phyloP scores from a whole-genome alignment of 1,140 invertebrate genomes.

The Macrobrachium rosenbergii region DNA sequence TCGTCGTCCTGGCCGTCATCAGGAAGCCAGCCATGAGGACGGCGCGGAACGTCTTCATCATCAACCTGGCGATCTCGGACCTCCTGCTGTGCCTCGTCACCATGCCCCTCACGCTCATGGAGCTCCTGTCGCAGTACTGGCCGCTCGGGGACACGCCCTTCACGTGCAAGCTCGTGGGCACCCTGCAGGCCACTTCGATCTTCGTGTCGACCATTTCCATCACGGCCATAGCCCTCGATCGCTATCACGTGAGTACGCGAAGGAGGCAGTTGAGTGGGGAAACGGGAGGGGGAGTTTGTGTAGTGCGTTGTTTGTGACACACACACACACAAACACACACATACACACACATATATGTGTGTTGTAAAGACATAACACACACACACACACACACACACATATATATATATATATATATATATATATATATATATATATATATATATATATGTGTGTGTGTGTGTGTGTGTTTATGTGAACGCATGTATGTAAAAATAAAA shows the following conservation, averaged over 20 bases:
- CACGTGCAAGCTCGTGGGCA: conserved; percentile 84
- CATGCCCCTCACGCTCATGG: conserved; percentile 86
- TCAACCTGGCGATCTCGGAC: conserved; percentile 90
- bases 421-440: conserved; percentile 11
- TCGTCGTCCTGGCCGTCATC: conserved; percentile 84
- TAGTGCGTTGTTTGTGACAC: not conserved
- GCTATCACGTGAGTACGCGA: conserved; percentile 75
- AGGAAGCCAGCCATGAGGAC: conserved; percentile 87
- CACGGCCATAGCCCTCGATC: conserved; percentile 90
- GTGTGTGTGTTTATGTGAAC: not conserved
- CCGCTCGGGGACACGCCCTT: conserved; percentile 78
- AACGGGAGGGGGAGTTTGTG: not conserved
- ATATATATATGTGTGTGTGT: not conserved
- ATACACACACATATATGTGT: not conserved
- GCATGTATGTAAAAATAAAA: not conserved
- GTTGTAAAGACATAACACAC: too few species aligned
- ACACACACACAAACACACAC: not conserved
- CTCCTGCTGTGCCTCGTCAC: conserved; percentile 90
- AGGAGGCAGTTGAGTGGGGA: not conserved
- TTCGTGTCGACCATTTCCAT: conserved; percentile 92
- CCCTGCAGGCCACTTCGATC: conserved; percentile 86
- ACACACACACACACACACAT: not conserved
- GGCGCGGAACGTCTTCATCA: conserved; percentile 88
- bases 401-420: conserved; percentile 1
- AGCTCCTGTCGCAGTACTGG: conserved; percentile 83